Conservation (phyloP, 2,113 vertebrate species). For the Pelodiscus sinensis region DNA sequence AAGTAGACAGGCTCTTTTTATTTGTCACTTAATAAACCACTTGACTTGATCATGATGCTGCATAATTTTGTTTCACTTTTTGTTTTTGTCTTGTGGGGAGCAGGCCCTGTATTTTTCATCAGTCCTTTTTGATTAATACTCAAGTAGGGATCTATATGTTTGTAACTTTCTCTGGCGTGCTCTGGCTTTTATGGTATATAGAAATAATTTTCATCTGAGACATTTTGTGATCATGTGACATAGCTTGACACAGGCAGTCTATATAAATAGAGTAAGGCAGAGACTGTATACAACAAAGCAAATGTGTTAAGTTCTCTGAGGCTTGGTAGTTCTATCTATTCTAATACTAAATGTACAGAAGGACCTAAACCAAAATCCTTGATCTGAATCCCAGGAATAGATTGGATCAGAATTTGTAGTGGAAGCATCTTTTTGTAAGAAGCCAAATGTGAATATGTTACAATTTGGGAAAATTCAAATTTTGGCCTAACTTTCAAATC, state of each 20-base stretch:
- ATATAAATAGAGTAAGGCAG: constrained; percentile 23
- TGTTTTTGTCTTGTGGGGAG: background rate
- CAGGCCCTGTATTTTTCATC: background rate
- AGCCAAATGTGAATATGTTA: background rate
- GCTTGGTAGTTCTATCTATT: constrained; percentile 1
- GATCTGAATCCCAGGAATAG: background rate
- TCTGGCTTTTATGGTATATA: background rate
- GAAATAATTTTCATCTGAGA: constrained; percentile 38
- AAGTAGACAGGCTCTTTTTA: background rate
- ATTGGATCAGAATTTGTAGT: constrained; percentile 2
- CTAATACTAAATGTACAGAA: background rate
- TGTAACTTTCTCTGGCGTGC: background rate
- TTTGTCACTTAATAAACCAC: background rate
- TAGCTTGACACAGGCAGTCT: constrained; percentile 51
- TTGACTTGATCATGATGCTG: background rate
- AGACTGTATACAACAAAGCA: background rate
- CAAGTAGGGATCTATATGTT: background rate
- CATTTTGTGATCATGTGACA: constrained; percentile 16
- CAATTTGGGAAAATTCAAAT: background rate
- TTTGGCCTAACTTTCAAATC: background rate
- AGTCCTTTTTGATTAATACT: background rate
- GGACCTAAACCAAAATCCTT: background rate
- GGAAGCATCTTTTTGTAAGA: background rate
- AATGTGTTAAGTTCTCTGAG: constrained; percentile 33
- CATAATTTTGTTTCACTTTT: background rate